phyloP scores from a whole-genome alignment of 2,797 vertebrate species.

The Ciconia nigra region DNA sequence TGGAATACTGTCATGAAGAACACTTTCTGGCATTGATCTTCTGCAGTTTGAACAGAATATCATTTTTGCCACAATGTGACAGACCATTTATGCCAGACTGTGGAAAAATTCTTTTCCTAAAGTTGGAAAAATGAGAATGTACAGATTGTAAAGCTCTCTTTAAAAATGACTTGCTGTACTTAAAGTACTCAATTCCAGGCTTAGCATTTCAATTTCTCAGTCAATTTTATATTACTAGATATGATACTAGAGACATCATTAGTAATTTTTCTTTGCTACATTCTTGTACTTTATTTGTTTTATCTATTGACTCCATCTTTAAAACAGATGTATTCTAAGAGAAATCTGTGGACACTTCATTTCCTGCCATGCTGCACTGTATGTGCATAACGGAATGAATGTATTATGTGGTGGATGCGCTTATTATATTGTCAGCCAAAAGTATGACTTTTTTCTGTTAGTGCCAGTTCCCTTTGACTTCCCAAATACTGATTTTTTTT shows the following conservation, averaged over 20 bases:
- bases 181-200: neutral
- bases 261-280: neutral
- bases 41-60: neutral
- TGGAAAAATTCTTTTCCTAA: neutral
- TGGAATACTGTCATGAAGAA: neutral
- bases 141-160: neutral
- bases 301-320: neutral
- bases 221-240: neutral
- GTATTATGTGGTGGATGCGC: neutral
- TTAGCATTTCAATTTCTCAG: neutral
- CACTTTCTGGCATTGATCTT: neutral
- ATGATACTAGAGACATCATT: neutral
- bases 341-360: neutral
- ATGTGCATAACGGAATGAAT: neutral
- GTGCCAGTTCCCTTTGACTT: neutral
- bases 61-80: neutral
- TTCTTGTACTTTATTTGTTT: neutral
- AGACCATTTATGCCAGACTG: neutral
- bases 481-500: neutral
- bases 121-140: neutral
- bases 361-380: neutral
- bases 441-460: neutral
- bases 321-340: constrained; percentile 14
- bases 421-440: neutral
- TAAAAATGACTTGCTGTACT: neutral